Evolutionary conservation across 2,888 invertebrate genomes (phyloP).

Genomic region (Mythimna vitellina): DNA sequence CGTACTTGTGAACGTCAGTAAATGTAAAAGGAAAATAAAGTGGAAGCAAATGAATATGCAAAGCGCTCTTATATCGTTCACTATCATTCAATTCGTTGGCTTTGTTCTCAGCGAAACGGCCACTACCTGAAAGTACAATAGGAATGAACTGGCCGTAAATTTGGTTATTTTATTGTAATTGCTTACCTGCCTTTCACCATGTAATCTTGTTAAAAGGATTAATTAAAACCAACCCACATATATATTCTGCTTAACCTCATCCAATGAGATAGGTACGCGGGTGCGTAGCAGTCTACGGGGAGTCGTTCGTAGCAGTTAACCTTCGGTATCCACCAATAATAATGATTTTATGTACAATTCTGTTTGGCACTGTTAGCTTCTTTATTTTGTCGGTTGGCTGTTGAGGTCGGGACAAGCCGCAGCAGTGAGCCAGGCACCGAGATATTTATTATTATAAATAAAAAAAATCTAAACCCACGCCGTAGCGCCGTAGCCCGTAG

Average conservation of each 20-base stretch:
- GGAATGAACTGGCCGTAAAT: constrained; percentile 1
- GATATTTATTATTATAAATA: constrained; percentile 29
- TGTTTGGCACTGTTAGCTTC: constrained; percentile 6
- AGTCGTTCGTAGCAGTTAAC: constrained; percentile 21
- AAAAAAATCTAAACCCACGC: constrained; percentile 28
- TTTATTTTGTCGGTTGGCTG: constrained; percentile 1
- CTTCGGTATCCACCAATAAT: constrained; percentile 29
- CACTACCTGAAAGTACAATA: constrained; percentile 11
- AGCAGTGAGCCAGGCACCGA: constrained; percentile 15
- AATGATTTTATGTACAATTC: constrained; percentile 34
- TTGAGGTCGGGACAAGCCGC: constrained; percentile 12
- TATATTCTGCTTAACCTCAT: constrained; percentile 16
- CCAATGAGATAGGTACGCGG: constrained; percentile 1
- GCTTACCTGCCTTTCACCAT: not conserved
- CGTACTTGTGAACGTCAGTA: constrained; percentile 7
- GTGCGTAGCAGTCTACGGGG: constrained; percentile 1
- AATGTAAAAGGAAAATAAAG: constrained; percentile 45
- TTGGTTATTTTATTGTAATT: constrained; percentile 35
- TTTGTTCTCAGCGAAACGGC: constrained; percentile 41
- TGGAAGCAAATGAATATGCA: constrained; percentile 44
- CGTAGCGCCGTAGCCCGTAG: constrained; percentile 12
- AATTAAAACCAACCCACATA: constrained; percentile 14
- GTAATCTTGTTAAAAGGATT: constrained; percentile 27
- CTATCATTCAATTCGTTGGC: constrained; percentile 43
- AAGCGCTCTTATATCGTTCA: constrained; percentile 38